phyloP scores from a whole-genome alignment of 2,797 vertebrate species.

The Prionace glauca region DNA sequence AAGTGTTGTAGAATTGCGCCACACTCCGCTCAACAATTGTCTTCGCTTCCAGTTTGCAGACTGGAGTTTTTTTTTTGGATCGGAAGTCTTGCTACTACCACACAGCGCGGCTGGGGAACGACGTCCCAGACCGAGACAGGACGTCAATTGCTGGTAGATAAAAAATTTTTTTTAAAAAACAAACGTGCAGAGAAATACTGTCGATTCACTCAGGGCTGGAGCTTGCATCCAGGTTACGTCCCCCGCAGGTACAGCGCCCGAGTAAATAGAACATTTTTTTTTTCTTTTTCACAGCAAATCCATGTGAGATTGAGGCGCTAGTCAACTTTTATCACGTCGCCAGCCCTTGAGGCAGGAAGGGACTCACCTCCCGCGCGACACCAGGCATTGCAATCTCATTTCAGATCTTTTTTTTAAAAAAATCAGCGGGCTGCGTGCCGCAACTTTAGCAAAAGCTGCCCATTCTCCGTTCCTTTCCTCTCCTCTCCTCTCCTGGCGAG shows the following conservation, averaged over 20 bases:
- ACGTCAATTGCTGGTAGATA: no score
- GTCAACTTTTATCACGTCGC: background rate
- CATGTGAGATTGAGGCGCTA: no score
- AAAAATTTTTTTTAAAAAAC: no score
- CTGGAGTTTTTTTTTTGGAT: no score
- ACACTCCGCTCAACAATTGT: background rate
- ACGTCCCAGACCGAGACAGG: background rate
- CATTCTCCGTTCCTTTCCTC: background rate
- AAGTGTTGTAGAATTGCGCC: constrained; percentile 36
- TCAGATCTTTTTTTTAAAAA: background rate
- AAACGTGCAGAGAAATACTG: background rate
- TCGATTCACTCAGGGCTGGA: background rate
- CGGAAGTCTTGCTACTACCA: no score
- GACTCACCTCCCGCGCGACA: background rate
- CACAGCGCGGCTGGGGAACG: background rate
- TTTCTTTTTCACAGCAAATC: no score
- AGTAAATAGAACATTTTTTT: background rate
- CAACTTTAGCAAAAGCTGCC: background rate
- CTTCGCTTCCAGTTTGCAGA: background rate
- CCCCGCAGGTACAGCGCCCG: background rate
- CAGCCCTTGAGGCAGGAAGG: no score
- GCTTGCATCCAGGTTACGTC: background rate
- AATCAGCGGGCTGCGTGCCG: background rate
- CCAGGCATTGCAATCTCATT: background rate
- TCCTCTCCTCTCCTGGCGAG: background rate